Percentiles rank a stretch among this genome's conserved stretches.
Evolutionary conservation across 2,113 vertebrate species (phyloP).

Genomic region (Thalassoma bifasciatum): DNA sequence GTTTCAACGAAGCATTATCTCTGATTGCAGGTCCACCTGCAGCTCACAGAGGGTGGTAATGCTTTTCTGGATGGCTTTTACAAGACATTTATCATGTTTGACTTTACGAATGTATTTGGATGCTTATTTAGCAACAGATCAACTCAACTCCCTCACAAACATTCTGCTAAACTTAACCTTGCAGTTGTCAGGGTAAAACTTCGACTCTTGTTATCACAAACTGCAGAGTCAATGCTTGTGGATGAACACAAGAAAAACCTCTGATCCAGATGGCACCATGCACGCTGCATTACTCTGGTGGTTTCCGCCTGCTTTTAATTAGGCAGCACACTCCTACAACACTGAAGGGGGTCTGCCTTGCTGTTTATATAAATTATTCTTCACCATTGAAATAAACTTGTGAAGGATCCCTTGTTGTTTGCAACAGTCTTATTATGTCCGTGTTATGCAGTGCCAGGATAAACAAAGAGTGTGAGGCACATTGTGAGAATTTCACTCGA

Average conservation of each 20-base stretch:
- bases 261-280: neutral
- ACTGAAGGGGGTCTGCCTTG: neutral
- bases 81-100: conserved; percentile 44
- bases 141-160: conserved; percentile 44
- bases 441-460: neutral
- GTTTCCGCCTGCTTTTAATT: conserved; percentile 19
- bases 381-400: neutral
- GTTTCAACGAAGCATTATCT: neutral
- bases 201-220: conserved; percentile 16
- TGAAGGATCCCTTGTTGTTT: neutral
- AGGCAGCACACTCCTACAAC: neutral
- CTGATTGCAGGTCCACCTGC: conserved; percentile 18
- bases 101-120: conserved; percentile 34
- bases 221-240: neutral
- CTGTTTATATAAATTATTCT: neutral
- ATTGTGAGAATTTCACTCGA: neutral
- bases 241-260: neutral
- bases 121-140: conserved; percentile 51
- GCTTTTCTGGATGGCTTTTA: conserved; percentile 27
- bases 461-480: neutral
- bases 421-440: neutral
- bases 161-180: conserved; percentile 70
- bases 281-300: neutral
- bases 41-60: conserved; percentile 7
- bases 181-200: conserved; percentile 47